Base-by-base conservation (phyloP, 2,797 vertebrate genomes). In the Atherinosoma microstoma region DNA sequence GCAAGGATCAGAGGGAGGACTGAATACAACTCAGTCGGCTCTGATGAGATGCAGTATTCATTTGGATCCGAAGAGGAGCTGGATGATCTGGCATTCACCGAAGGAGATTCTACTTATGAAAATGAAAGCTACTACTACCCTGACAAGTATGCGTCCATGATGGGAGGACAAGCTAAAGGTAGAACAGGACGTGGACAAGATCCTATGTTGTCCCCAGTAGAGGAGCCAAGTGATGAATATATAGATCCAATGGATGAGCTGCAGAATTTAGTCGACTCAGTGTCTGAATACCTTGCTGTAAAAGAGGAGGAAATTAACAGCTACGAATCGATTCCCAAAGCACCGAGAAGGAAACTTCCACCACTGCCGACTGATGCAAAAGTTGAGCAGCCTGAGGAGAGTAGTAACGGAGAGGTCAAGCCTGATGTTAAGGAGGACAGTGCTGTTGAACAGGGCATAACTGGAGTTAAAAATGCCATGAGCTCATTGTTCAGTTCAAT, bases 281-380 rank as follows among this genome's bases (percentile, higher is more conserved):
- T 99, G 53, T 99, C 98, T 53, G 97, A 98, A 83, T 99, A 99
- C 84, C 91, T 99, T 75, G 96, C 96, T 67, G 95, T 97, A 77
- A 98, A 99, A 82, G 97, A 99, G 87, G 95, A 99, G 79, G 98
- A 99, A 91, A 96, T 99, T 65, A 98, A 93, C 67, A 96, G 93
- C 71, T 97, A 96, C 83, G 94, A 95, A 84, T 85, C 93, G 0
- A 73, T 96, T 68, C 91, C 96, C 51, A 93, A 95, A 87, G 84
- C 87, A n/a, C 79, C 87, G 65, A 90, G 88, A 83, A 90, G 92
- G 81, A 94, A 88, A 81, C 87, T 93, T 1, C 91, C 93, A 24
- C 12, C 80, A 32, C 78, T 93, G 47, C 93, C 93, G 56, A 87
- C 71, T 0, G 75, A 78, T 45, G 61, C 64, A 34, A 81, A 83